Evolutionary conservation across 2,797 vertebrate species (phyloP), one percentile per base, ranked within the genome.

Genomic region (Falco rusticolus): DNA sequence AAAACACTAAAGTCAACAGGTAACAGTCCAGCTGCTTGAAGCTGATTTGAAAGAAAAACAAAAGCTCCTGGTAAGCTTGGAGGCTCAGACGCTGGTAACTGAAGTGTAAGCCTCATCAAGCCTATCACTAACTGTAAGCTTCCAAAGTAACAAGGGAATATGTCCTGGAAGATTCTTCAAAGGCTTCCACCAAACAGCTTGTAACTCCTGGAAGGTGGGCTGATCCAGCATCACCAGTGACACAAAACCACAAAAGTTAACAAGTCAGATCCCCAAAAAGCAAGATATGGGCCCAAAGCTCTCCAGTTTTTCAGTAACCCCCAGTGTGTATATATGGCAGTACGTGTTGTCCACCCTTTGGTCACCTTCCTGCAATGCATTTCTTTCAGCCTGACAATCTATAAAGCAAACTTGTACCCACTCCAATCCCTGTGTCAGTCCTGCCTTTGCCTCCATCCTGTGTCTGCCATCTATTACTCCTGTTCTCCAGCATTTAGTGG

Each of bases 31-130:
- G n/a, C 20, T 47, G 45, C 17, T 63, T 88, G 72, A 95, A 86
- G 64, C 28, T 71, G 45, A 88, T 80, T 75, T 70, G 43, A 87
- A 96, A 85, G 31, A 28, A 91, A 85, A 93, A 80, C 16, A 91
- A 84, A 78, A 78, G 18, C 6, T 82, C 16, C 26, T 64, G 34
- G 10, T 66, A 84, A 82, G 33, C 26, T 13, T 74, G 45, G 34
- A 92, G 31, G 18, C n/a, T 87, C 65, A 64, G 10, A 39, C 68
- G 16, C 17, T 86, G 45, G 47, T 80, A 81, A 72, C n/a, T 28
- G 64, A 54, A 13, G 24, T 54, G 3, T 20, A 63, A 64, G 22
- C 72, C 39, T 84, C 37, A 25, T 31, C 70, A 80, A 61, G 61
- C 9, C 31, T 60, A 70, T 64, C 39, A 66, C 16, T 76, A 60